Evolutionary conservation across 2,888 invertebrate species (phyloP).

Genomic region (Sclerodermus sp.): DNA sequence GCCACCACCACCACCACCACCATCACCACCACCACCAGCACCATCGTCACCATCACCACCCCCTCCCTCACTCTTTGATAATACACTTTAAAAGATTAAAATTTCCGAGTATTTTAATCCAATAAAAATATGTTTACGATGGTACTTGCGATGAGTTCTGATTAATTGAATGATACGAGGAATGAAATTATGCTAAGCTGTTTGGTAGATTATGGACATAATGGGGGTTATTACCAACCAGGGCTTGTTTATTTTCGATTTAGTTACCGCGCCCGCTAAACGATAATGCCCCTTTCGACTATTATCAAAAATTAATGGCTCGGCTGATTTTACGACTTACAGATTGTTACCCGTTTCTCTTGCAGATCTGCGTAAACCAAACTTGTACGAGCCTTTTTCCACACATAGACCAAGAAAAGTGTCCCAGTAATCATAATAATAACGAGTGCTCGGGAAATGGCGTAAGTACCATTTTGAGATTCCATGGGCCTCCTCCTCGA

Average conservation of each 20-base stretch:
- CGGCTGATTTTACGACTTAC: too few relatives aligned
- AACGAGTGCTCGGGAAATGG: slow-evolving; percentile 94
- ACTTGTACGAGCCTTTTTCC: slow-evolving; percentile 86
- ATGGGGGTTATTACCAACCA: slow-evolving; percentile 1
- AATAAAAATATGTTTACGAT: too few relatives aligned
- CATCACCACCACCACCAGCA: too few relatives aligned
- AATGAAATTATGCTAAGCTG: slow-evolving; percentile 17
- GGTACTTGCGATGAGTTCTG: background rate
- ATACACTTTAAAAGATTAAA: too few relatives aligned
- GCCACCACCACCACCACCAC: too few relatives aligned
- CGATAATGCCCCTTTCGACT: too few relatives aligned
- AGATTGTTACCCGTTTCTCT: slow-evolving; percentile 17
- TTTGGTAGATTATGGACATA: background rate
- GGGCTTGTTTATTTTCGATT: slow-evolving; percentile 17
- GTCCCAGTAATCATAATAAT: slow-evolving; percentile 86
- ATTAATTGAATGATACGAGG: slow-evolving; percentile 1
- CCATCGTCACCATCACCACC: too few relatives aligned
- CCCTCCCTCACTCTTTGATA: too few relatives aligned
- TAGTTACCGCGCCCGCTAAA: background rate
- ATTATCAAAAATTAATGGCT: too few relatives aligned
- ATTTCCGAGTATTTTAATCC: too few relatives aligned
- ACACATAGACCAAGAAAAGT: slow-evolving; percentile 81
- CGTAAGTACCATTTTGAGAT: too few relatives aligned
- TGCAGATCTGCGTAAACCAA: slow-evolving; percentile 85
- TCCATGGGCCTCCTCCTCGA: too few relatives aligned